phyloP scores from a whole-genome alignment of 2,797 vertebrate species.

The Dallia pectoralis region DNA sequence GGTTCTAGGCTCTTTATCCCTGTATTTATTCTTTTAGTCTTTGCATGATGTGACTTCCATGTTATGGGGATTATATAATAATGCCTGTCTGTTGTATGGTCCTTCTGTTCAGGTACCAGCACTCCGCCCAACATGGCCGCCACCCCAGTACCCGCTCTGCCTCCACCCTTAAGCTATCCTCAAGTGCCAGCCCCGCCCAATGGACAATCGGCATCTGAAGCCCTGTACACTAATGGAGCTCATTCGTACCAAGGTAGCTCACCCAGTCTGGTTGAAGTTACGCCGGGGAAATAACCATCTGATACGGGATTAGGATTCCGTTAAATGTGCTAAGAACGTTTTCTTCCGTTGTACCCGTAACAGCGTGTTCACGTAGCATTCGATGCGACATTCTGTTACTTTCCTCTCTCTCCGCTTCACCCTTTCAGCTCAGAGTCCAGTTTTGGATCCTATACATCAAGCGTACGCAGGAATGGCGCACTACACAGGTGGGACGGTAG shows the following conservation, averaged over 20 bases:
- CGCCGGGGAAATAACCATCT: background rate
- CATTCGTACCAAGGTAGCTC: constrained; percentile 90
- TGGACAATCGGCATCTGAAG: constrained; percentile 84
- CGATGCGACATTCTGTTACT: constrained; percentile 21
- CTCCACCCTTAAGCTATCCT: constrained; percentile 86
- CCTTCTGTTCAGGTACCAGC: constrained; percentile 81
- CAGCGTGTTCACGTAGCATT: constrained; percentile 29
- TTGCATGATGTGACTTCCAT: background rate
- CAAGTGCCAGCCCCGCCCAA: constrained; percentile 82
- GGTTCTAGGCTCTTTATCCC: no score
- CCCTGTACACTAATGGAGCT: constrained; percentile 89
- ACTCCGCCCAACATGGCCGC: constrained; percentile 89
- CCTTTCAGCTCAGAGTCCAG: constrained; percentile 88
- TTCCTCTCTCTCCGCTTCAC: constrained; percentile 27
- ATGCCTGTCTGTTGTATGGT: background rate
- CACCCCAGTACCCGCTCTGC: constrained; percentile 86
- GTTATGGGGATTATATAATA: background rate
- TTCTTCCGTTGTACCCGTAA: constrained; percentile 25
- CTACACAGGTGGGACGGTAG: constrained; percentile 82
- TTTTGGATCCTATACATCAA: constrained; percentile 89
- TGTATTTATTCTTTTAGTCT: background rate
- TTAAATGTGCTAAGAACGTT: background rate
- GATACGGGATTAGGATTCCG: background rate
- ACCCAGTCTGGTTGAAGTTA: background rate
- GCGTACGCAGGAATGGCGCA: constrained; percentile 95